Percentiles rank a stretch among this genome's conserved stretches.
Conservation (phyloP, 2,888 invertebrate genomes). For the Taphrorychus bicolor region DNA sequence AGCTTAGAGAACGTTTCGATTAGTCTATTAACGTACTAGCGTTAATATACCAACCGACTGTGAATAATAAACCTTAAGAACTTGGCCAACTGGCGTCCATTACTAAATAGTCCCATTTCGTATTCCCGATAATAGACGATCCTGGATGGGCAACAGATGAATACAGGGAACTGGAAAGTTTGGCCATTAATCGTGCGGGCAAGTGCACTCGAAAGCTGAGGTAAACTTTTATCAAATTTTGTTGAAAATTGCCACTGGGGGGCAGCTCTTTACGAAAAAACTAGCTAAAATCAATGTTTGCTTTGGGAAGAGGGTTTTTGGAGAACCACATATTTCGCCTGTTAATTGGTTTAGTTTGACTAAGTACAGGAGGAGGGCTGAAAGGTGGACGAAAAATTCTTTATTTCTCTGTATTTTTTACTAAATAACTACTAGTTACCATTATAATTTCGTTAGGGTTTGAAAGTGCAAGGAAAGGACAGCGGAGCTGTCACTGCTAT, state of each 20-base stretch:
- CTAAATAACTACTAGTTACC: too few relatives aligned
- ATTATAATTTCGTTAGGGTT: too few relatives aligned
- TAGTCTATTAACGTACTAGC: too few relatives aligned
- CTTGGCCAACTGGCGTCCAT: too few relatives aligned
- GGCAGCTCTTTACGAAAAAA: constrained; percentile 10
- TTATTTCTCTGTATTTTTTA: too few relatives aligned
- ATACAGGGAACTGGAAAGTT: constrained; percentile 24
- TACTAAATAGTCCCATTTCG: not conserved
- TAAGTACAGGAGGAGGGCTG: too few relatives aligned
- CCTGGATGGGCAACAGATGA: constrained; percentile 16
- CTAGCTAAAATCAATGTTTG: constrained; percentile 16
- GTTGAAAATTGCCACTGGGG: constrained; percentile 28
- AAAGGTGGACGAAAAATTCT: too few relatives aligned
- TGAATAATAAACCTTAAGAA: not conserved
- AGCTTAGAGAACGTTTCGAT: too few relatives aligned
- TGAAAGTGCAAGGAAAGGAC: too few relatives aligned
- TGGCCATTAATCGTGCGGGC: constrained; percentile 27
- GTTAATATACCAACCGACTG: too few relatives aligned
- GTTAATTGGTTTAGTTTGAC: too few relatives aligned
- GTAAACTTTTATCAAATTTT: constrained; percentile 35
- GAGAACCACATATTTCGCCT: not conserved
- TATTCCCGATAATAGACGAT: constrained; percentile 1
- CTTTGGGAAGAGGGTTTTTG: not conserved
- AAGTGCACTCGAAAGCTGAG: constrained; percentile 31
- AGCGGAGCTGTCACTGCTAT: too few relatives aligned